Evolutionary conservation across 2,888 invertebrate species (phyloP).

Genomic region (Odontomyia ornata): DNA sequence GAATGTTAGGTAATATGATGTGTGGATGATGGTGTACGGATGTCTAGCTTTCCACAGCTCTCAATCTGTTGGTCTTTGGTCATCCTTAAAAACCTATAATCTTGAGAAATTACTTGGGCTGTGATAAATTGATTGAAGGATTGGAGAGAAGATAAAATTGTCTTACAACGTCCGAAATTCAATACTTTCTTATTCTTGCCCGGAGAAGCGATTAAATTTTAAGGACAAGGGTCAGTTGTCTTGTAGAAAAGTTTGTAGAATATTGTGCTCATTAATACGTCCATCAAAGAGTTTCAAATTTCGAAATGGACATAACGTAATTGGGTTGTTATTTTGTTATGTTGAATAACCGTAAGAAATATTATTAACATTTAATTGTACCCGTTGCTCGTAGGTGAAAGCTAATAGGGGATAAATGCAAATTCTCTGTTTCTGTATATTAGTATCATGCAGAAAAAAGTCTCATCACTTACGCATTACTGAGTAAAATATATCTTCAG

Average conservation of each 20-base stretch:
- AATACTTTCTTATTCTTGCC: conserved; percentile 11
- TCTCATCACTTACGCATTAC: conserved; percentile 84
- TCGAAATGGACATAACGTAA: not conserved
- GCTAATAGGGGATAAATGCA: no score
- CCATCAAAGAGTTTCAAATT: not conserved
- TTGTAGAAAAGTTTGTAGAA: not conserved
- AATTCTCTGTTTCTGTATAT: no score
- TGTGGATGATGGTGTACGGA: not conserved
- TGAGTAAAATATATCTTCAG: conserved; percentile 88
- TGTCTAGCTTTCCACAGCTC: not conserved
- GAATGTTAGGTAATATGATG: conserved; percentile 8
- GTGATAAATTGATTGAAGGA: conserved; percentile 8
- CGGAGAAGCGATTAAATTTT: not conserved
- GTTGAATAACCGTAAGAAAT: no score
- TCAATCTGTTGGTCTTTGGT: not conserved
- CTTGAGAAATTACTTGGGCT: not conserved
- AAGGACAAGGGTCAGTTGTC: not conserved
- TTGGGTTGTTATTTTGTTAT: no score
- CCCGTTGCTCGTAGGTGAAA: no score
- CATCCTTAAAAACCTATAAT: conserved; percentile 11
- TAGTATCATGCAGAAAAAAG: no score
- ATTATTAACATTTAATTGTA: no score
- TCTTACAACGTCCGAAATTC: conserved; percentile 16
- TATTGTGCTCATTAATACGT: not conserved
- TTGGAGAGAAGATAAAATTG: not conserved